Evolutionary conservation across 2,113 vertebrate species (phyloP), one percentile per base, ranked within the genome.

Genomic region (Lophius piscatorius): DNA sequence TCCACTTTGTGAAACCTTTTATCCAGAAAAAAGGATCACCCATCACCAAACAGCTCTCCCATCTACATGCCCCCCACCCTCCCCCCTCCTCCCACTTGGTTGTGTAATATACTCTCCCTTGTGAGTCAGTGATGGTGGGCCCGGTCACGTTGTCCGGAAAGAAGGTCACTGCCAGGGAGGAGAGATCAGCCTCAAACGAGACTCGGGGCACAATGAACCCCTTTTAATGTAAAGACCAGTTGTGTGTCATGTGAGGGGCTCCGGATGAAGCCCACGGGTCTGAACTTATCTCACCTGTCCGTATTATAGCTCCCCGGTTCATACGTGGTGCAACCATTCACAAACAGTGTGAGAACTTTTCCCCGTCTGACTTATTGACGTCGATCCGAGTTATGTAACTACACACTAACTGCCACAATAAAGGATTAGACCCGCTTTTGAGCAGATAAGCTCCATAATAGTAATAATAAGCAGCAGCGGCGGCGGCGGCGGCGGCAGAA

Each of bases 101-200:
- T 90, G 76, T 56, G 28, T 87, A 90, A 90, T 70, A 23, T 70
- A 41, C 85, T 3, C 42, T 88, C 85, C 76, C 84, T 89, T 89
- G 70, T 72, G 82, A 89, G 84, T 76, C 63, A 71, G 70, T 62
- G 39, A 74, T 65, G 70, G 72, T 18, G 50, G 54, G 77, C 66
- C 72, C 26, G 2, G 11, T 31, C 11, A 3, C 62, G 81, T 81
- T 84, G 83, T 86, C 49, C 56, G 14, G 61, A 80, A 82, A 83
- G 57, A 85, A 55, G 85, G 83, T 89, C 83, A 85, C 13, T 20
- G 23, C 64, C 61, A n/a, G 45, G 68, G 54, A 78, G 78, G 63
- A 76, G 84, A 84, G 87, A 87, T 79, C 80, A 74, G 67, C 52
- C 69, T 65, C 29, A 80, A 26, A 35, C 39, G 40, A 52, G 75